Percentiles rank a stretch among this genome's conserved stretches.
phyloP scores from a whole-genome alignment of 2,797 vertebrate species.

The Helarctos malayanus region DNA sequence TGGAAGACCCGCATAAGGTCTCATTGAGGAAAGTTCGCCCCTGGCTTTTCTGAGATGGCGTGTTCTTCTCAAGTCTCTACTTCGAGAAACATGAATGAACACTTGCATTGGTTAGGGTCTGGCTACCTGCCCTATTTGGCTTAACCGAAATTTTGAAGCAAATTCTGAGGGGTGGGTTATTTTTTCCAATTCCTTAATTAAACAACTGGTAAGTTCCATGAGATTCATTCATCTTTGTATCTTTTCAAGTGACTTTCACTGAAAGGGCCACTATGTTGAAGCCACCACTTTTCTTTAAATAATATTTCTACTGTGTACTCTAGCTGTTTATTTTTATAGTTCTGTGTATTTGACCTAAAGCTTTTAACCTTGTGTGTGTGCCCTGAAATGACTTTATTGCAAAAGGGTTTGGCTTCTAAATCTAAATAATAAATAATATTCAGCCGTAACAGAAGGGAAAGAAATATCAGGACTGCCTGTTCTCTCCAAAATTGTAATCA shows the following conservation, averaged over 20 bases:
- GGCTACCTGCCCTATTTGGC: constrained; percentile 51
- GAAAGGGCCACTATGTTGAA: constrained; percentile 79
- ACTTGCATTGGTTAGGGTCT: constrained; percentile 44
- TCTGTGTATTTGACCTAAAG: constrained; percentile 84
- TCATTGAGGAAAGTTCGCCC: background rate
- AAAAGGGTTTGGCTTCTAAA: constrained; percentile 78
- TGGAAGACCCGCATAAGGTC: background rate
- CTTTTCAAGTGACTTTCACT: constrained; percentile 70
- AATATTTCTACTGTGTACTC: constrained; percentile 81
- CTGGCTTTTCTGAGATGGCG: background rate
- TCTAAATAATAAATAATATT: constrained; percentile 83
- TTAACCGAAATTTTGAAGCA: constrained; percentile 39
- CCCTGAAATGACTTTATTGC: constrained; percentile 80
- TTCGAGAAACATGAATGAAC: constrained; percentile 60
- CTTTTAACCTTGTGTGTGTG: constrained; percentile 83
- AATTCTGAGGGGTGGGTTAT: constrained; percentile 52
- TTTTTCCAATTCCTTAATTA: constrained; percentile 70
- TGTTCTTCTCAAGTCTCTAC: background rate
- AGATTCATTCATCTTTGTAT: constrained; percentile 81
- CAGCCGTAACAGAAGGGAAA: constrained; percentile 22
- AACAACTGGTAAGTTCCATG: constrained; percentile 62
- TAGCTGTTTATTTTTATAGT: constrained; percentile 80
- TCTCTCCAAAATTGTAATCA: constrained; percentile 66
- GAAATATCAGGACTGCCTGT: constrained; percentile 57
- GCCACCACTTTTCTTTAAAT: constrained; percentile 74